A percentile compares a stretch with the other conserved stretches of the same genome.
Conservation (phyloP, 2,113 vertebrate species). For the Barbus barbus region DNA sequence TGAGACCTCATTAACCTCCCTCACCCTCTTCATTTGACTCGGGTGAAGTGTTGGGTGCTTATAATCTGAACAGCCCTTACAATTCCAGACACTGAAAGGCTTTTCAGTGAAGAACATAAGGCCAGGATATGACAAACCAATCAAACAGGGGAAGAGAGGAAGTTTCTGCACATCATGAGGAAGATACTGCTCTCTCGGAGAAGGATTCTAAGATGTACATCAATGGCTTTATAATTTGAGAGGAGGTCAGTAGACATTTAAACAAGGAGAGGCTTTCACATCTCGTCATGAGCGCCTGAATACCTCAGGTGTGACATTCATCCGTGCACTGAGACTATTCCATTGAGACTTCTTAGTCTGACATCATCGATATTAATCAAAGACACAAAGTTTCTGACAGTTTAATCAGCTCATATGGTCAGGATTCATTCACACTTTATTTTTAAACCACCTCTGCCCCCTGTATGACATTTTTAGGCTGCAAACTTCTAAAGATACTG, state of each 20-base stretch:
- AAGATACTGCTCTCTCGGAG: neutral
- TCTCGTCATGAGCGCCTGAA: conserved; percentile 37
- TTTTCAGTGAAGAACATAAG: conserved; percentile 28
- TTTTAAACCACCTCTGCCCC: neutral
- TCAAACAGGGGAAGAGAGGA: neutral
- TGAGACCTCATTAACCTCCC: conserved; percentile 43
- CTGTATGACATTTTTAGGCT: neutral
- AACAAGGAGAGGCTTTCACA: conserved; percentile 32
- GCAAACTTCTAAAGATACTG: neutral
- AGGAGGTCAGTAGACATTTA: conserved; percentile 28
- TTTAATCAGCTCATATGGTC: neutral
- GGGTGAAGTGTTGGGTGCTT: conserved; percentile 39
- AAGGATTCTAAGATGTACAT: neutral
- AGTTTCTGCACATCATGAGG: neutral
- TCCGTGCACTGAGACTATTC: conserved; percentile 33
- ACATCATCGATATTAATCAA: conserved; percentile 29
- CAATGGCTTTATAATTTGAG: conserved; percentile 11
- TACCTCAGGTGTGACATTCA: conserved; percentile 31
- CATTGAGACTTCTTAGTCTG: conserved; percentile 46
- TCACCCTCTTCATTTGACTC: conserved; percentile 31
- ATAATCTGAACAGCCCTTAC: conserved; percentile 44
- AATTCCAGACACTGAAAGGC: conserved; percentile 5
- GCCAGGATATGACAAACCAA: neutral
- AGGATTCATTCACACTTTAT: neutral
- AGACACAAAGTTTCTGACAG: conserved; percentile 7